Conservation (phyloP, 2,797 vertebrate genomes). For the Helarctos malayanus region DNA sequence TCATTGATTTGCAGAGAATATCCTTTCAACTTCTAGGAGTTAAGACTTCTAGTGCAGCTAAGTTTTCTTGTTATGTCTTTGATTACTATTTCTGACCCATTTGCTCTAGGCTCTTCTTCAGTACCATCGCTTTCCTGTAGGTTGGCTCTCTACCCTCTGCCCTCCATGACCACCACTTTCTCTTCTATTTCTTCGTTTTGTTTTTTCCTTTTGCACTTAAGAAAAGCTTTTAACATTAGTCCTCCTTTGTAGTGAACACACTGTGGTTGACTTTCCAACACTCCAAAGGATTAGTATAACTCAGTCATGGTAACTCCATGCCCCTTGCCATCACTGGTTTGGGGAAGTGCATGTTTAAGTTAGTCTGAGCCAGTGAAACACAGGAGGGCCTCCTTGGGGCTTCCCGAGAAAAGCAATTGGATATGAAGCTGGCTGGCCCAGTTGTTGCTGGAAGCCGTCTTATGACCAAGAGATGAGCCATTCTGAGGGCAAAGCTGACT, state of each 20-base stretch:
- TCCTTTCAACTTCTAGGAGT: not conserved
- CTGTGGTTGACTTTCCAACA: not conserved
- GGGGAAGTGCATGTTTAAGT: not conserved
- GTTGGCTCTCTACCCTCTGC: not conserved
- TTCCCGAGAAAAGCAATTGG: not conserved
- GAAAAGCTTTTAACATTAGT: not conserved
- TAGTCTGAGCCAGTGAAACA: not conserved
- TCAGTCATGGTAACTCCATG: not conserved
- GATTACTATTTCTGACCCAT: not conserved
- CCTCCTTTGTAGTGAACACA: not conserved
- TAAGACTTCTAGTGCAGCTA: not conserved
- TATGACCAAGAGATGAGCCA: not conserved
- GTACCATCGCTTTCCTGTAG: not conserved
- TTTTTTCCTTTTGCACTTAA: not conserved
- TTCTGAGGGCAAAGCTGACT: not conserved
- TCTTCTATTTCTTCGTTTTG: not conserved
- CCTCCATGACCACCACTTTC: not conserved
- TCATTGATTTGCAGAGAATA: not conserved
- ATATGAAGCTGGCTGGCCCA: not conserved
- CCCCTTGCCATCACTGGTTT: not conserved
- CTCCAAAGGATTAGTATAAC: not conserved
- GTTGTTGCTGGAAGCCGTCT: not conserved
- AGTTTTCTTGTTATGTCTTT: not conserved
- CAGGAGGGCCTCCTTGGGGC: not conserved
- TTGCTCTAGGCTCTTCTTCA: not conserved